Percentiles rank a stretch among this genome's conserved stretches.
phyloP scores from a whole-genome alignment of 2,113 vertebrate species.

The Alouatta palliata region DNA sequence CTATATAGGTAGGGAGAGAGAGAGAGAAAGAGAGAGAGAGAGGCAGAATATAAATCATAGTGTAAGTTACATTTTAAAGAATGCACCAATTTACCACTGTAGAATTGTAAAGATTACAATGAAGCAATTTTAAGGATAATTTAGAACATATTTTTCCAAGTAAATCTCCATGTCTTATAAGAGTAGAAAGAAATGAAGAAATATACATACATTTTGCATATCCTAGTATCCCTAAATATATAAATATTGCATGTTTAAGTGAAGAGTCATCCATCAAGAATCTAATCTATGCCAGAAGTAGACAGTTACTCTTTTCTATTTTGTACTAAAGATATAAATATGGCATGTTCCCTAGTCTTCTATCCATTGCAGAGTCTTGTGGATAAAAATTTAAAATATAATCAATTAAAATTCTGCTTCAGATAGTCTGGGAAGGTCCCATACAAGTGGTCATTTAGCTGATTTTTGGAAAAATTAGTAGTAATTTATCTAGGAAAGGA shows the following conservation, averaged over 20 bases:
- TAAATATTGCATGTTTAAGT: not conserved
- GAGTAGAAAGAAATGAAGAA: not conserved
- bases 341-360: not conserved
- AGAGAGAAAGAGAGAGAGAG: no score
- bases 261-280: not conserved
- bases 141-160: not conserved
- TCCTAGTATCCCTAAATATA: not conserved
- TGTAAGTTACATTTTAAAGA: not conserved
- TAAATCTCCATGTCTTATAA: not conserved
- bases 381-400: not conserved
- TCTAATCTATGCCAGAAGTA: not conserved
- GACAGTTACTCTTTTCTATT: not conserved
- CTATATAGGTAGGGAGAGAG: not conserved
- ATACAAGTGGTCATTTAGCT: not conserved
- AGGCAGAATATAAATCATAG: not conserved
- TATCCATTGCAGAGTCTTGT: not conserved
- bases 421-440: not conserved
- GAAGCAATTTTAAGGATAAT: slow-evolving; percentile 8
- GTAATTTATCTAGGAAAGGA: not conserved
- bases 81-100: not conserved
- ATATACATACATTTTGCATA: not conserved
- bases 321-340: not conserved
- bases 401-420: not conserved
- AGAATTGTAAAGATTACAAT: not conserved
- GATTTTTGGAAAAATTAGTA: not conserved